Percentiles rank a stretch among this genome's conserved stretches.
Conservation (phyloP, 30 jellyfish, hydroid and myxozoan genomes). For the Turritopsis dohrnii region DNA sequence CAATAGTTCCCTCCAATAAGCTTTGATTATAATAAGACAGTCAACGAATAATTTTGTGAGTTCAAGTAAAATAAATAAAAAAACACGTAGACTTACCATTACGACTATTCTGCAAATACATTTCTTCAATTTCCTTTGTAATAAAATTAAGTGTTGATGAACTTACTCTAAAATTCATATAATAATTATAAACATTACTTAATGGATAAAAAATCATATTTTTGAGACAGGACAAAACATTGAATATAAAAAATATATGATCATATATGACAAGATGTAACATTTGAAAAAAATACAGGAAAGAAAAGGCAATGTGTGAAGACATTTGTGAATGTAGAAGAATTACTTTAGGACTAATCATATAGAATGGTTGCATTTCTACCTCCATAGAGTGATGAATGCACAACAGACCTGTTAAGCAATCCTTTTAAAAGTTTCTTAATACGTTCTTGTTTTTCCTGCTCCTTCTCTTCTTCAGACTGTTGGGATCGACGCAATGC, state of each 20-base stretch:
- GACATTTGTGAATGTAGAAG: too few relatives aligned
- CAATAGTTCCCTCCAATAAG: not conserved
- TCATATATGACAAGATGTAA: too few relatives aligned
- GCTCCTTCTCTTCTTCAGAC: constrained; percentile 19
- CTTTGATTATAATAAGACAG: not conserved
- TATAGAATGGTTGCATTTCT: too few relatives aligned
- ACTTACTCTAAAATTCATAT: constrained; percentile 53
- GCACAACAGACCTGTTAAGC: constrained; percentile 42
- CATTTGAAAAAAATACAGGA: too few relatives aligned
- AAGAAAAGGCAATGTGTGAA: not conserved
- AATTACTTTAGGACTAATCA: too few relatives aligned
- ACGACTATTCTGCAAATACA: constrained; percentile 60
- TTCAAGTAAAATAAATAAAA: not conserved
- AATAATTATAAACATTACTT: too few relatives aligned
- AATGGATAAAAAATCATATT: too few relatives aligned
- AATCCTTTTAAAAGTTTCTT: constrained; percentile 69
- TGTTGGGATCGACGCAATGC: constrained; percentile 41
- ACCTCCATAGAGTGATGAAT: too few relatives aligned
- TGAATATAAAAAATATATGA: not conserved
- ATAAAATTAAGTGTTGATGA: constrained; percentile 63
- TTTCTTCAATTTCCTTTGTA: constrained; percentile 49
- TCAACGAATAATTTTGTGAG: not conserved
- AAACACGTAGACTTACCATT: constrained; percentile 46
- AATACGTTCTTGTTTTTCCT: constrained; percentile 40
- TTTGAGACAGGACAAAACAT: not conserved